phyloP scores from a whole-genome alignment of 2,113 vertebrate species.

The Entelurus aequoreus region DNA sequence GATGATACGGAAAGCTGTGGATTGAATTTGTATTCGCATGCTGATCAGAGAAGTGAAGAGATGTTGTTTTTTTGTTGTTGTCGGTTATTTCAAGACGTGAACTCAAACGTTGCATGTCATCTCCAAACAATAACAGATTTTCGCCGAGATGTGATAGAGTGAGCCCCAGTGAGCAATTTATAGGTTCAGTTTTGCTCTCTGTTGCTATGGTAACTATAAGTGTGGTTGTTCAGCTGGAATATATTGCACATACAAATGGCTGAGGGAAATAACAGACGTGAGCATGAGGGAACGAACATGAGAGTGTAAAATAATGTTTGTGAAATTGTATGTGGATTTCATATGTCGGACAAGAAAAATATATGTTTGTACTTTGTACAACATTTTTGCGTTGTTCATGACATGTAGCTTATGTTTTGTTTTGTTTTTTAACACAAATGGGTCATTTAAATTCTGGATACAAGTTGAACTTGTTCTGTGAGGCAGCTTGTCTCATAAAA shows the following conservation, averaged over 20 bases:
- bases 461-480: too few species aligned
- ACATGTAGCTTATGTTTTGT: too few species aligned
- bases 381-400: background rate
- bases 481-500: too few species aligned
- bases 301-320: slow-evolving; percentile 16
- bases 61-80: background rate
- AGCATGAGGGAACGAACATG: slow-evolving; percentile 25
- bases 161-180: slow-evolving; percentile 64
- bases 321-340: too few species aligned
- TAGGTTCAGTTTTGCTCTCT: slow-evolving; percentile 61
- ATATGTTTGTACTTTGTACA: background rate
- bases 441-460: too few species aligned
- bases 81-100: background rate
- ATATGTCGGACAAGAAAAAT: background rate
- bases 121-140: slow-evolving; percentile 57
- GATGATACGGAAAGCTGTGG: background rate
- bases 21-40: background rate
- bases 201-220: slow-evolving; percentile 76
- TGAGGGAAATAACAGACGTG: slow-evolving; percentile 34
- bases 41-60: too few species aligned
- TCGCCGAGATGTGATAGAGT: slow-evolving; percentile 39
- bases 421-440: too few species aligned
- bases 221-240: slow-evolving; percentile 62
- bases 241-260: slow-evolving; percentile 49
- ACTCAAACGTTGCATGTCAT: slow-evolving; percentile 32